Evolutionary conservation across 2,888 invertebrate genomes (phyloP).

Genomic region (Clusia tigrina): DNA sequence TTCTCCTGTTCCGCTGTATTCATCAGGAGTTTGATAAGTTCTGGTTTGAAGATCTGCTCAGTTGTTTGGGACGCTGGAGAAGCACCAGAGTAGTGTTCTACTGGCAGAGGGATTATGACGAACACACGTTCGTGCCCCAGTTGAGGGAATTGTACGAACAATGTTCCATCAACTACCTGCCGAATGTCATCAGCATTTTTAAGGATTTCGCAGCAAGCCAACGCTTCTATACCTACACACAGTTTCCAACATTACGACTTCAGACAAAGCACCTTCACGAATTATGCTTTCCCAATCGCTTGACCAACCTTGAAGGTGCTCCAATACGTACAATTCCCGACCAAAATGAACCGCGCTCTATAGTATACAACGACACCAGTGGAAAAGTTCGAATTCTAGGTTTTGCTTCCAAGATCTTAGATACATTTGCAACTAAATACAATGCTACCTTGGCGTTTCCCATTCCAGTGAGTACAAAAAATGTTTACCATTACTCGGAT

Average conservation of each 20-base stretch:
- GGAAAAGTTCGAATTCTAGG: background rate
- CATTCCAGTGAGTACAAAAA: background rate
- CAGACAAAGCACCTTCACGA: background rate
- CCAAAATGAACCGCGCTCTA: constrained; percentile 26
- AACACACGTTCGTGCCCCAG: background rate
- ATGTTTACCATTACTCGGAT: background rate
- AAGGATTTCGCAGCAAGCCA: background rate
- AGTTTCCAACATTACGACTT: background rate
- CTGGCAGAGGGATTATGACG: background rate
- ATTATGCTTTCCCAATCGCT: constrained; percentile 29
- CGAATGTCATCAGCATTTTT: background rate
- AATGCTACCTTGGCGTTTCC: constrained; percentile 30
- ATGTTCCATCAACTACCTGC: background rate
- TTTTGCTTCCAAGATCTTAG: background rate
- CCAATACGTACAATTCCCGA: constrained; percentile 29
- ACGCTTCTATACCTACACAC: background rate
- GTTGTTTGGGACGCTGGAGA: background rate
- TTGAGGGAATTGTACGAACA: background rate
- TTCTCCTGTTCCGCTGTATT: too few relatives aligned
- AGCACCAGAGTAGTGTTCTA: background rate
- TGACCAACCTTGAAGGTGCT: constrained; percentile 31
- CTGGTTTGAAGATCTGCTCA: background rate
- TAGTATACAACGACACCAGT: constrained; percentile 25
- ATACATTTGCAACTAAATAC: background rate
- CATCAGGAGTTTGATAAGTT: too few relatives aligned